Evolutionary conservation across 2,888 invertebrate genomes (phyloP).

Genomic region (Molanna angustata): DNA sequence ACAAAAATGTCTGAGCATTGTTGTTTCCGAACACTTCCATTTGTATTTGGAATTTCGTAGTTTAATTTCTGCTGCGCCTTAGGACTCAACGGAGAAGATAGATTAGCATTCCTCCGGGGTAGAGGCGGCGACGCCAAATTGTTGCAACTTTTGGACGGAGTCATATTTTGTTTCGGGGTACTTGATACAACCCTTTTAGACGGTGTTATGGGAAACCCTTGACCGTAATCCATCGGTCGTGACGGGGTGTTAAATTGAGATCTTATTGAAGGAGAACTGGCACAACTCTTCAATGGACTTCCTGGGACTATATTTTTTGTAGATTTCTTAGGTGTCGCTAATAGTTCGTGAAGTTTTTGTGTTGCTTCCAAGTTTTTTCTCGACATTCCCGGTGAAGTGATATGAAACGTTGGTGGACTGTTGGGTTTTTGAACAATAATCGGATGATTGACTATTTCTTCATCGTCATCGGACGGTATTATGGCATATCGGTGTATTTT

Average conservation of each 20-base stretch:
- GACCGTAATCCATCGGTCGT: constrained; percentile 35
- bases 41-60: constrained; percentile 41
- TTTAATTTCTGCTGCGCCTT: constrained; percentile 59
- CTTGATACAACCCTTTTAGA: constrained; percentile 43
- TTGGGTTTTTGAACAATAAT: constrained; percentile 4
- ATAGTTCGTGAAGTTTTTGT: constrained; percentile 70
- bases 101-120: constrained; percentile 33
- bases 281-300: constrained; percentile 44
- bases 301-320: constrained; percentile 36
- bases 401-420: constrained; percentile 31
- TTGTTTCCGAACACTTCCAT: constrained; percentile 34
- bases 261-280: constrained; percentile 53
- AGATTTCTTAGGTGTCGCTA: constrained; percentile 68
- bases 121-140: constrained; percentile 40
- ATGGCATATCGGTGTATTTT: constrained; percentile 58
- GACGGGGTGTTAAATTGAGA: constrained; percentile 39
- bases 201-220: constrained; percentile 39
- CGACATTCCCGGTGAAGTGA: constrained; percentile 45
- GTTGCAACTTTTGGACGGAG: constrained; percentile 52
- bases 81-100: constrained; percentile 44
- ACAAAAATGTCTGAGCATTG: constrained; percentile 47
- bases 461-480: constrained; percentile 57
- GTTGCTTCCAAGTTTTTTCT: constrained; percentile 67
- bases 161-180: constrained; percentile 48
- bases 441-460: constrained; percentile 36